Evolutionary conservation across 2,113 vertebrate species (phyloP).

Genomic region (Clarias gariepinus): DNA sequence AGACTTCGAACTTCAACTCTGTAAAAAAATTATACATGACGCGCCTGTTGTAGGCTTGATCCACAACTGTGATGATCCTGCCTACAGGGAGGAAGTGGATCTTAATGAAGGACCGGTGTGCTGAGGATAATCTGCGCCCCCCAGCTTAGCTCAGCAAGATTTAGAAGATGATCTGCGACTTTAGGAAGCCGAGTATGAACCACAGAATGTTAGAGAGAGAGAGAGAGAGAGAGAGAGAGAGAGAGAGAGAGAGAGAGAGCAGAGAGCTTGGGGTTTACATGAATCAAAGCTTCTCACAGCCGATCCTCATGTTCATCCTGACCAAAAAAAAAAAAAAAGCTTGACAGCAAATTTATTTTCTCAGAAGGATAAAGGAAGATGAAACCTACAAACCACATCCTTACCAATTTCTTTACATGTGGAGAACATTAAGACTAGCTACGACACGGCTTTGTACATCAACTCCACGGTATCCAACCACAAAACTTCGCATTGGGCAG

Average conservation of each 20-base stretch:
- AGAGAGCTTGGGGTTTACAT: neutral
- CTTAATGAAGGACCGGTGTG: neutral
- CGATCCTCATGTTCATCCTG: neutral
- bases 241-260: too few relatives aligned
- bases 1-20: neutral
- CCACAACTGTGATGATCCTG: neutral
- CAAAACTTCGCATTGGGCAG: neutral
- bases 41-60: neutral
- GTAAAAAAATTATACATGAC: neutral
- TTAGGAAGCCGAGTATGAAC: neutral
- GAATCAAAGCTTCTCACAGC: neutral
- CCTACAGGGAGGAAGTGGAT: neutral
- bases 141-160: neutral
- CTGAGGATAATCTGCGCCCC: neutral
- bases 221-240: too few relatives aligned
- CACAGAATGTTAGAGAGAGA: neutral
- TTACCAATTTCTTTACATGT: neutral
- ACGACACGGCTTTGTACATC: neutral
- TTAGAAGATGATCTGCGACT: neutral
- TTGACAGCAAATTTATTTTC: neutral
- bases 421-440: neutral
- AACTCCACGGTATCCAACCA: conserved; percentile 5
- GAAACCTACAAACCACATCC: neutral
- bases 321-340: neutral
- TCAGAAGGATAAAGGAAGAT: neutral